Percentiles rank a stretch among this genome's conserved stretches.
Conservation (phyloP, 1,140 invertebrate species). For the Drosophila obscura region DNA sequence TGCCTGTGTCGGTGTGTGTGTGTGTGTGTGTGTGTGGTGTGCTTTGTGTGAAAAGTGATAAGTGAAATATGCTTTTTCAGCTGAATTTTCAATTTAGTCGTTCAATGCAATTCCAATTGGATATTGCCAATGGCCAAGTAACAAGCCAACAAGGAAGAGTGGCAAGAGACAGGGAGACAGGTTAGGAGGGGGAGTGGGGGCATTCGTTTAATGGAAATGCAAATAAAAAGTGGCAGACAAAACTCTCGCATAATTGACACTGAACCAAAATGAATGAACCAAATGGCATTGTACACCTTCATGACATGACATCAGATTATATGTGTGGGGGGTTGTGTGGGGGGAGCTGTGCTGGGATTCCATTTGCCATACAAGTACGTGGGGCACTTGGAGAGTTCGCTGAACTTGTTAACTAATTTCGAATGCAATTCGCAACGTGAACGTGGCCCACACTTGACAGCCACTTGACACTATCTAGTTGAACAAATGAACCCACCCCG, state of each 20-base stretch:
- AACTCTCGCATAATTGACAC: slow-evolving; percentile 49
- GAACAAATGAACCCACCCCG: neutral
- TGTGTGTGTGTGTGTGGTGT: slow-evolving; percentile 25
- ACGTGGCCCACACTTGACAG: slow-evolving; percentile 40
- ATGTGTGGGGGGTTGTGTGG: neutral
- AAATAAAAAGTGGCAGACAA: slow-evolving; percentile 1
- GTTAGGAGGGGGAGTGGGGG: neutral
- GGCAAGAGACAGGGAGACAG: neutral
- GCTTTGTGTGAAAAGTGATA: slow-evolving; percentile 80
- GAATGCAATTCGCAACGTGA: slow-evolving; percentile 50
- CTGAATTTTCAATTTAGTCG: slow-evolving; percentile 76
- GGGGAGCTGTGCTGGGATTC: neutral
- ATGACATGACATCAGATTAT: slow-evolving; percentile 44
- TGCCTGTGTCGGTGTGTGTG: neutral
- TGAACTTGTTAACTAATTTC: slow-evolving; percentile 65
- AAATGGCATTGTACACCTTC: slow-evolving; percentile 33
- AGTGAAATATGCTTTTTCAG: slow-evolving; percentile 81
- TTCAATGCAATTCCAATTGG: slow-evolving; percentile 79
- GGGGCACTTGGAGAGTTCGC: slow-evolving; percentile 36
- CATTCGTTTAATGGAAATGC: slow-evolving; percentile 1
- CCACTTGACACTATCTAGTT: slow-evolving; percentile 71
- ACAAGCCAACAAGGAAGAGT: slow-evolving; percentile 15
- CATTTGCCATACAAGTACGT: slow-evolving; percentile 14
- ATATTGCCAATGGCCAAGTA: slow-evolving; percentile 65
- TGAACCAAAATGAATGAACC: slow-evolving; percentile 47